Evolutionary conservation across 2,888 invertebrate species (phyloP).

Genomic region (Pimpla rufipes): DNA sequence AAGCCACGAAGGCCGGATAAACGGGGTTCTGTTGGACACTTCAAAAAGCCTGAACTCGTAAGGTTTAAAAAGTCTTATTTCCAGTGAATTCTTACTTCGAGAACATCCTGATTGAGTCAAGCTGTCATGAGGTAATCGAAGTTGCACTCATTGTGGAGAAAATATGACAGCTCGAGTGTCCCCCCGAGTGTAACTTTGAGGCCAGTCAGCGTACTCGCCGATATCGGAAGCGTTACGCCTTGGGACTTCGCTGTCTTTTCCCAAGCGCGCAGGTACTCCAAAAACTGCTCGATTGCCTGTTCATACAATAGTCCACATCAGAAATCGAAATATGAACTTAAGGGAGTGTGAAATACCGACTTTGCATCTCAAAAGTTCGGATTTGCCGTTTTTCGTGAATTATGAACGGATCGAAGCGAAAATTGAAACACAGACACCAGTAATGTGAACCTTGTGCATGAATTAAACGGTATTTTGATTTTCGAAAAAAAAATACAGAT

Average conservation of each 20-base stretch:
- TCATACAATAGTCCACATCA: too few relatives aligned
- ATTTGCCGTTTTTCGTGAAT: too few relatives aligned
- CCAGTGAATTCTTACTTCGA: constrained; percentile 61
- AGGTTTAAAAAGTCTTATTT: constrained; percentile 13
- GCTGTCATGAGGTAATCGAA: constrained; percentile 69
- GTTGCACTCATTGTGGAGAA: constrained; percentile 34
- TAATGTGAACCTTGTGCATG: too few relatives aligned
- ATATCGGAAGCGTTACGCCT: neutral
- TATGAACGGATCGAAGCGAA: too few relatives aligned
- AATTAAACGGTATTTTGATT: too few relatives aligned
- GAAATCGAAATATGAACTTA: too few relatives aligned
- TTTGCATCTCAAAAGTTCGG: too few relatives aligned
- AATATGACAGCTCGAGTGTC: constrained; percentile 58
- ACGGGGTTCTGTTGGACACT: neutral
- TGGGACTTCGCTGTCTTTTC: neutral
- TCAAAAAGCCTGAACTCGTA: neutral
- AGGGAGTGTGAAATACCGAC: too few relatives aligned
- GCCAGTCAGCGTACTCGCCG: constrained; percentile 53
- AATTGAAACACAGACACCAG: too few relatives aligned
- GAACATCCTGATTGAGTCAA: constrained; percentile 69
- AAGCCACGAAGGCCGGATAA: neutral
- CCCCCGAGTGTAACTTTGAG: constrained; percentile 63
- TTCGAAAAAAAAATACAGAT: too few relatives aligned
- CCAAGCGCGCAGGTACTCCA: neutral
- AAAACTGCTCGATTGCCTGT: neutral